Conservation (phyloP, 2,797 vertebrate species). For the Emydoidea blandingii region DNA sequence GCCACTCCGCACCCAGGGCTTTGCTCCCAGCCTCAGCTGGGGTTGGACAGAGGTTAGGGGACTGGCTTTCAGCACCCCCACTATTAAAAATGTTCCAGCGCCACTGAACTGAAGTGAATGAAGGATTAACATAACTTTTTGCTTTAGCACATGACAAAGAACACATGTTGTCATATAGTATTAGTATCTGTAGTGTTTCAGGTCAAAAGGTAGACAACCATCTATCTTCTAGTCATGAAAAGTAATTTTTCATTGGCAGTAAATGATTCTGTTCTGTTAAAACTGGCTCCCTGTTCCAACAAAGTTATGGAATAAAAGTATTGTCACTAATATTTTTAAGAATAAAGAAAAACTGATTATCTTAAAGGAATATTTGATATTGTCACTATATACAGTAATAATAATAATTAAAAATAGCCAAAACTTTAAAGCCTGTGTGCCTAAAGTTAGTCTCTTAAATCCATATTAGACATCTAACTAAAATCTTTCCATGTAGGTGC, state of each 20-base stretch:
- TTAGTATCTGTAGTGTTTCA: not conserved
- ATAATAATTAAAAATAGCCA: not conserved
- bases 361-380: not conserved
- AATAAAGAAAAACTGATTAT: not conserved
- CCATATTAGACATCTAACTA: not conserved
- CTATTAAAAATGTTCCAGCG: no score
- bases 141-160: not conserved
- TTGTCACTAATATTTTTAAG: not conserved
- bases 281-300: not conserved
- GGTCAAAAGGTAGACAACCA: not conserved
- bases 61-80: no score
- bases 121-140: not conserved
- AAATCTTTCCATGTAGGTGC: not conserved
- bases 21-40: no score
- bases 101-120: not conserved
- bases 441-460: not conserved
- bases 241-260: not conserved
- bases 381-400: not conserved
- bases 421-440: not conserved
- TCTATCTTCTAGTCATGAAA: not conserved
- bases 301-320: fast-evolving
- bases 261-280: not conserved
- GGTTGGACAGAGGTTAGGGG: no score
- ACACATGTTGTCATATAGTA: fast-evolving
- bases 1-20: no score